These are phyloP conservation scores for Varanus komodoensis DNA, from an alignment of 2,113 vertebrate genomes.

Conservation along the genomic window DNA sequence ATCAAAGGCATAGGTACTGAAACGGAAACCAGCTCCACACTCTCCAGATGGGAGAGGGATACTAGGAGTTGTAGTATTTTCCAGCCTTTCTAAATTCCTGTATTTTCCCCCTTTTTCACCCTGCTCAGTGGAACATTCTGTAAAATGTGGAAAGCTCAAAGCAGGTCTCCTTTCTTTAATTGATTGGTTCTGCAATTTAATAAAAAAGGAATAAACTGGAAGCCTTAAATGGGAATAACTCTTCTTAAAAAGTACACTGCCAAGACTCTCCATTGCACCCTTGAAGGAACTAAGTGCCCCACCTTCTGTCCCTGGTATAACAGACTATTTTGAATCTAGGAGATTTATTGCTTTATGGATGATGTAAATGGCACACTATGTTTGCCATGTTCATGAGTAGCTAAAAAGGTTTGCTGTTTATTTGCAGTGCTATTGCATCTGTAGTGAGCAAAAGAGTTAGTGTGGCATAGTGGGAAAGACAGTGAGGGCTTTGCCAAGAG, in stretches of 20 bases:
- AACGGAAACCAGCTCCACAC: no score
- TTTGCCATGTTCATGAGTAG: background rate
- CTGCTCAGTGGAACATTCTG: background rate
- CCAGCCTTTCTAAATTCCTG: background rate
- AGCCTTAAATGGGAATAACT: background rate
- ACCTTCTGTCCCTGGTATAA: background rate
- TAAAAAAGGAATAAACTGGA: conserved; percentile 1
- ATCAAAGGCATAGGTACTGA: background rate
- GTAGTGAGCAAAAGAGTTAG: background rate
- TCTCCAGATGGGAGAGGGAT: no score
- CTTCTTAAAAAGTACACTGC: background rate
- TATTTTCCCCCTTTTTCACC: background rate
- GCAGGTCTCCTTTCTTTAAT: background rate
- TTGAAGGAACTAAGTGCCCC: background rate
- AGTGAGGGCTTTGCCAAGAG: background rate
- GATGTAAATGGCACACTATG: background rate
- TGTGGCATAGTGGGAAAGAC: background rate
- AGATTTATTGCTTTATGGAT: background rate
- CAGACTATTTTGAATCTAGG: background rate
- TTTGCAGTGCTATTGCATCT: background rate
- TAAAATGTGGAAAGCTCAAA: background rate
- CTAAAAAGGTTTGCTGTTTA: background rate
- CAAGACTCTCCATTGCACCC: background rate
- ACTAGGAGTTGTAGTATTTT: no score
- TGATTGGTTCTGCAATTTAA: background rate